Evolutionary conservation across 2,888 invertebrate genomes (phyloP).

Genomic region (Poecilus cupreus): DNA sequence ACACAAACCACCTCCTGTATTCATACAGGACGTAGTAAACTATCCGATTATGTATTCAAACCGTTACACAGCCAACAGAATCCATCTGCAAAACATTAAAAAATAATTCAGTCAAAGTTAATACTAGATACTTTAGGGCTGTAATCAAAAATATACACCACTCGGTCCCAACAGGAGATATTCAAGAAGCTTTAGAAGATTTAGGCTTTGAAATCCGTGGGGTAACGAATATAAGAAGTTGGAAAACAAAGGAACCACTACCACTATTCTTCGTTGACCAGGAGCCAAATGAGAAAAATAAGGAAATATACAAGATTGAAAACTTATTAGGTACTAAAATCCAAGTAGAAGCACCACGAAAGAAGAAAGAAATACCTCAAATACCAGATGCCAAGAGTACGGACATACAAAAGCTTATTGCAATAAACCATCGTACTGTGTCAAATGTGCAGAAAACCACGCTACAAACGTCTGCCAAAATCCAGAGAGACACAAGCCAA

Average conservation of each 20-base stretch:
- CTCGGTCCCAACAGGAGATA: background rate
- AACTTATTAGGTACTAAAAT: too few species aligned
- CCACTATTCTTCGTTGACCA: too few species aligned
- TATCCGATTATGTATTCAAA: background rate
- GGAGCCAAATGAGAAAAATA: background rate
- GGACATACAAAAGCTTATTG: too few species aligned
- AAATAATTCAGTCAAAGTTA: background rate
- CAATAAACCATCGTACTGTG: too few species aligned
- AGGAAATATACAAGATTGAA: background rate
- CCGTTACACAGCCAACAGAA: background rate
- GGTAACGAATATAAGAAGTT: too few species aligned
- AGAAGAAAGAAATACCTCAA: too few species aligned
- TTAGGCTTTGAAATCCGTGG: background rate
- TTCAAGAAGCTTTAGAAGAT: background rate
- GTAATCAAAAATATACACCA: background rate
- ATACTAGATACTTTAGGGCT: background rate
- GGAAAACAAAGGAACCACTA: too few species aligned
- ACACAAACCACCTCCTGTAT: background rate
- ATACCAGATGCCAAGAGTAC: too few species aligned
- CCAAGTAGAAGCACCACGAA: too few species aligned
- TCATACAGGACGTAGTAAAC: background rate
- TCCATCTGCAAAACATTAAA: background rate
- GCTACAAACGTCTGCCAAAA: too few species aligned
- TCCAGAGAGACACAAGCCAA: too few species aligned
- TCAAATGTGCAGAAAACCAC: too few species aligned